Evolutionary conservation across 2,888 invertebrate genomes (phyloP), one percentile per base, ranked within the genome.

Genomic region (Xylophagus ater): DNA sequence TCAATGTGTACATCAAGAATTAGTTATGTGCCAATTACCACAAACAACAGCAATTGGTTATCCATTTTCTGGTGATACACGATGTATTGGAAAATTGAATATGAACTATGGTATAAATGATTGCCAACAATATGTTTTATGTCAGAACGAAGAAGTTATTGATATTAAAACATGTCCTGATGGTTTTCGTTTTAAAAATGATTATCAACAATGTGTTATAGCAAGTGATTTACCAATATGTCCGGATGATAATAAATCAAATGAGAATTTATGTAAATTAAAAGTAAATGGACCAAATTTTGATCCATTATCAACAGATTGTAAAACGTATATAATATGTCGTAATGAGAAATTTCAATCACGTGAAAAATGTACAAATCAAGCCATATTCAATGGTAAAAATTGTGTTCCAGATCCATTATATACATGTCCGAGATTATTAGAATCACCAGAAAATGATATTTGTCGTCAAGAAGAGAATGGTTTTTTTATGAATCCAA

Each of bases 11-110:
- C 52, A 59, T 7, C 50, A 60, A 13, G 56, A 58, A 13, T 47
- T 55, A 4, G 71, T 69, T 36, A 56, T 58, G 39, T 73, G 73
- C 51, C 65, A 65, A 42, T 63, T 68, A 0, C 72, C 73, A 9
- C 65, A 62, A 44, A 56, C 51, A 18, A 54, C 53, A 8, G 51
- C 56, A 45, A 34, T 63, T 59, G 45, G 49, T 42, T 28, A 64
- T 47, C 51, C 52, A 1, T 51, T 52, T 40, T 38, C 43, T 3
- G 51, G 51, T 2, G 53, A 53, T 40, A 51, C 49, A 38, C 49
- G 55, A 20, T 62, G 61, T 40, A 26, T 40, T 3, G 53, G 51
- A 1, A 49, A 51, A 21, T 23, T 41, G 4, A 55, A 65, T 42
- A 62, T 62, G 3, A 47, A 51, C 26, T 53, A 60, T 34, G 47